Base-by-base conservation (phyloP, 2,113 vertebrate species). In the Etheostoma cragini region DNA sequence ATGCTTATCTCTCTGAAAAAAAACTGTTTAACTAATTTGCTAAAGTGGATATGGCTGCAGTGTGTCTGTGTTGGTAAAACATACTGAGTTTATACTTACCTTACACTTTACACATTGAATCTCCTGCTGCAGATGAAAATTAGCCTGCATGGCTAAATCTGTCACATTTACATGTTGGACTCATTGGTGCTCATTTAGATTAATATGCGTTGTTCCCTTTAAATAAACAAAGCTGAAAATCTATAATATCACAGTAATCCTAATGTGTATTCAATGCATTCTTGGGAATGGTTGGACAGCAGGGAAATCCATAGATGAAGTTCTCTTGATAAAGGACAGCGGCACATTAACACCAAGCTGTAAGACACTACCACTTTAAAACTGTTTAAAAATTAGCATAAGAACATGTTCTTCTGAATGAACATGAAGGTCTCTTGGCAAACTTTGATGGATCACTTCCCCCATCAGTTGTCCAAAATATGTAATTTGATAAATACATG, bases 271-370 rank as follows among this genome's bases (percentile, higher is more conserved):
- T 3, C 14, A 12, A 42, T 42, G 38, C 38, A 42, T 42, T 42
- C 38, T 42, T 3, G 38, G 10, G 38, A 42, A 11, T 10, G 10
- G 38, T 42, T 24, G 81, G 65, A 73, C 76, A 53, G 46, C 57
- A 30, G 19, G 35, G 22, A 58, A 68, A 76, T 65, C 35, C 11
- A 77, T 49, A 79, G 22, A 38, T 33, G 22, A 35, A 21, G n/a
- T 21, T 69, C 50, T 76, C 50, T 22, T 68, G 65, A 58, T 63
- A 17, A 45, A 17, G 33, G 5, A 45, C 68, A 81, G 61, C 46
- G 70, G 60, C 70, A 76, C 73, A 83, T 68, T 72, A 64, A 52
- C 22, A 65, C 50, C 19, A 54, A 26, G 14, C 56, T 72, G 22
- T 60, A 61, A 49, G 46, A 63, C 38, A 58, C 14, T 63, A 30